These are phyloP conservation scores for Tinea trinotella DNA, from an alignment of 2,888 invertebrate species.

Conservation along the genomic window DNA sequence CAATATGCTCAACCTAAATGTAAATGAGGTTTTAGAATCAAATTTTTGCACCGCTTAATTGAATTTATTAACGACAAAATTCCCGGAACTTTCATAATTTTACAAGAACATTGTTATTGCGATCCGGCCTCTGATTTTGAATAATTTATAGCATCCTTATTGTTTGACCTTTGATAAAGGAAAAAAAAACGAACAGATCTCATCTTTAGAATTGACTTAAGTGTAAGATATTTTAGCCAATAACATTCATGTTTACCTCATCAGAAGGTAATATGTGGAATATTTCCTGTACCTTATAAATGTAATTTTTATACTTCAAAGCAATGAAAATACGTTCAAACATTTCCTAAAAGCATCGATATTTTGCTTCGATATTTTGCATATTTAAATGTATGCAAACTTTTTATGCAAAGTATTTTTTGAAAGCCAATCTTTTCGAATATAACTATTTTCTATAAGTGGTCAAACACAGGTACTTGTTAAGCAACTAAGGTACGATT, in stretches of 20 bases:
- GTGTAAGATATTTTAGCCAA: neutral
- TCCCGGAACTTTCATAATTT: neutral
- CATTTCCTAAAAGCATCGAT: neutral
- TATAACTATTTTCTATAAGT: too few species aligned
- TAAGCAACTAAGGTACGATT: too few species aligned
- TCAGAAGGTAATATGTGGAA: constrained; percentile 2
- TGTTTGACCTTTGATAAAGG: neutral
- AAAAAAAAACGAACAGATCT: neutral
- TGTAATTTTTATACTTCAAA: constrained; percentile 8
- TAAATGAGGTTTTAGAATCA: neutral
- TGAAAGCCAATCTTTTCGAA: too few species aligned
- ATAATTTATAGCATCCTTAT: neutral
- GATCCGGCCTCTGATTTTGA: neutral
- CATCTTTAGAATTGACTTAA: neutral
- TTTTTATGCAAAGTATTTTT: too few species aligned
- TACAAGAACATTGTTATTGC: constrained; percentile 2
- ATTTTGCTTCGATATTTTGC: too few species aligned
- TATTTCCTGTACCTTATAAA: constrained; percentile 3
- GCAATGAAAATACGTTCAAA: constrained; percentile 3
- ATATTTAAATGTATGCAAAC: too few species aligned
- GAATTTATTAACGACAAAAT: constrained; percentile 7
- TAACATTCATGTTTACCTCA: neutral
- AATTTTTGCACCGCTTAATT: neutral
- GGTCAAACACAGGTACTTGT: too few species aligned
- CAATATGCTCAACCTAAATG: neutral